Evolutionary conservation across 2,888 invertebrate species (phyloP).

Genomic region (Melolontha melolontha): DNA sequence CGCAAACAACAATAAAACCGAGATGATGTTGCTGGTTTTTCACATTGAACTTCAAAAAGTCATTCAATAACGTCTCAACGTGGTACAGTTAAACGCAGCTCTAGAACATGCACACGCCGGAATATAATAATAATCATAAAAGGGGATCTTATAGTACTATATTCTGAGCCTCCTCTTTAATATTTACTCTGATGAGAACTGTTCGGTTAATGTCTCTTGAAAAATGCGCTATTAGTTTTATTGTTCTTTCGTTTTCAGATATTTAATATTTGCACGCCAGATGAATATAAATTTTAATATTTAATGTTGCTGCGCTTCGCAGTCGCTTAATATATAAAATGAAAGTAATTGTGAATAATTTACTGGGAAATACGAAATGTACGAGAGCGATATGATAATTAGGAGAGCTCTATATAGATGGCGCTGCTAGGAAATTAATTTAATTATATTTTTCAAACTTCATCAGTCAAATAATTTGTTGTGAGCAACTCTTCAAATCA

Average conservation of each 20-base stretch:
- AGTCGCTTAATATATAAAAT: background rate
- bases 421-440: too few relatives aligned
- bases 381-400: too few relatives aligned
- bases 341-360: background rate
- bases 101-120: conserved; percentile 1
- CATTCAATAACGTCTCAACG: conserved; percentile 7
- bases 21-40: conserved; percentile 15
- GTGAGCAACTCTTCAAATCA: too few relatives aligned
- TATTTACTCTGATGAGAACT: conserved; percentile 6
- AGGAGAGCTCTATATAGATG: too few relatives aligned
- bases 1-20: conserved; percentile 19
- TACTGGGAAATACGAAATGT: too few relatives aligned
- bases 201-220: background rate
- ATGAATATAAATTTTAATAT: background rate
- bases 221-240: conserved; percentile 10
- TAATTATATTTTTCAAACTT: too few relatives aligned
- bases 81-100: background rate
- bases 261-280: conserved; percentile 19
- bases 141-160: background rate
- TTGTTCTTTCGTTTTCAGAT: conserved; percentile 7
- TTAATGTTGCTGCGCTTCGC: background rate
- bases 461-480: too few relatives aligned
- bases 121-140: conserved; percentile 1
- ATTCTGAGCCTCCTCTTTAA: background rate
- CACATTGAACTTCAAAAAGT: conserved; percentile 10